Conservation (phyloP, 2,888 invertebrate species). For the Andrena flavipes region DNA sequence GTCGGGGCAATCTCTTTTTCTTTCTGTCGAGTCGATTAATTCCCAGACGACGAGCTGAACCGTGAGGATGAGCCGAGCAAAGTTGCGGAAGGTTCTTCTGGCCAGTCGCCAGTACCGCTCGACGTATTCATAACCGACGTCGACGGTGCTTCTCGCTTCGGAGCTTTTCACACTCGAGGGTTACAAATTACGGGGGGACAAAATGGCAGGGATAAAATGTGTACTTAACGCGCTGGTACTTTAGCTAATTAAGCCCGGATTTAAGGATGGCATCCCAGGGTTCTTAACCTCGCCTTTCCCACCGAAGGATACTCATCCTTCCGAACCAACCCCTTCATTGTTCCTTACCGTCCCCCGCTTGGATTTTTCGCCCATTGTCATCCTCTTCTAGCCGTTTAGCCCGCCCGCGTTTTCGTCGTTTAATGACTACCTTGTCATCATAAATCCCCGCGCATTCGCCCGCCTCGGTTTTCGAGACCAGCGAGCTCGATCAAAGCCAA, state of each 20-base stretch:
- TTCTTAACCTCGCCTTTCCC: constrained; percentile 10
- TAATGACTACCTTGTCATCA: neutral
- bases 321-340: neutral
- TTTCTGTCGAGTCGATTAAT: constrained; percentile 31
- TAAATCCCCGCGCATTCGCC: neutral
- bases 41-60: neutral
- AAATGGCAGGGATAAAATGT: constrained; percentile 58
- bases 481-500: neutral
- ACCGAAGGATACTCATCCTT: constrained; percentile 21
- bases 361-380: constrained; percentile 13
- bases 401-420: neutral
- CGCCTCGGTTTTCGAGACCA: neutral
- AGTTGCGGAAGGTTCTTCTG: constrained; percentile 65
- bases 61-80: constrained; percentile 29
- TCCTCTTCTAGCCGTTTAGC: neutral
- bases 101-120: constrained; percentile 77
- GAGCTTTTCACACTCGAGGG: constrained; percentile 56
- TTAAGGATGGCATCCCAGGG: constrained; percentile 22
- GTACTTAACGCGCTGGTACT: constrained; percentile 52
- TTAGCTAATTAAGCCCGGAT: constrained; percentile 64
- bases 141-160: constrained; percentile 59
- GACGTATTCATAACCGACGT: constrained; percentile 80
- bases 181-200: constrained; percentile 57
- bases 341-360: neutral
- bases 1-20: neutral